phyloP scores from a whole-genome alignment of 2,888 invertebrate species.

The Muschampia plurimacula region DNA sequence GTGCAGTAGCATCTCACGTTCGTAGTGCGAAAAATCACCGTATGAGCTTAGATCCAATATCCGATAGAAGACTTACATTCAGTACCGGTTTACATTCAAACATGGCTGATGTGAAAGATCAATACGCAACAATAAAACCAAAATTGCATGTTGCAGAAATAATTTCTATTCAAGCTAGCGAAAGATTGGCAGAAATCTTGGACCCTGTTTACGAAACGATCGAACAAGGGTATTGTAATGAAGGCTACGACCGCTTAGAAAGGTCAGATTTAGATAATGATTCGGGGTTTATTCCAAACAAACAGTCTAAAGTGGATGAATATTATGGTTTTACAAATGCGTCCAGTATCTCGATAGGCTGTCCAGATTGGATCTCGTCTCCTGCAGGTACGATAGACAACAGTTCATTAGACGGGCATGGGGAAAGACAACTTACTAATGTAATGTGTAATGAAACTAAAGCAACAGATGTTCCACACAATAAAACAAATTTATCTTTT shows the following conservation, averaged over 20 bases:
- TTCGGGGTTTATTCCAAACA: slow-evolving; percentile 60
- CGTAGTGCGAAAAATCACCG: slow-evolving; percentile 61
- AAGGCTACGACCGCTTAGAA: slow-evolving; percentile 66
- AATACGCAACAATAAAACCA: slow-evolving; percentile 60
- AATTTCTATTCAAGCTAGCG: slow-evolving; percentile 76
- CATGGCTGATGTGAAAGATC: slow-evolving; percentile 57
- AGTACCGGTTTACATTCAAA: slow-evolving; percentile 66
- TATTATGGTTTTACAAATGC: slow-evolving; percentile 71
- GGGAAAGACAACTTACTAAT: slow-evolving; percentile 12
- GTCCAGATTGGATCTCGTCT: slow-evolving; percentile 74
- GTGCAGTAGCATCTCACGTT: slow-evolving; percentile 69
- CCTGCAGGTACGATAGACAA: slow-evolving; percentile 67
- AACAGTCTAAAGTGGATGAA: slow-evolving; percentile 59
- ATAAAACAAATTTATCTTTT: slow-evolving; percentile 6
- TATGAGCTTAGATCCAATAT: slow-evolving; percentile 57
- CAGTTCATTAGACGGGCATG: slow-evolving; percentile 62
- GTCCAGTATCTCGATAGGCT: slow-evolving; percentile 70
- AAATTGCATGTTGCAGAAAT: slow-evolving; percentile 78
- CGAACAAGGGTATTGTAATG: slow-evolving; percentile 62
- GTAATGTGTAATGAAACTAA: slow-evolving; percentile 12
- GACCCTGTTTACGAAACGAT: slow-evolving; percentile 79
- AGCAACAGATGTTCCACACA: not conserved
- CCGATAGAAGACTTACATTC: slow-evolving; percentile 69
- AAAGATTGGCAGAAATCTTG: slow-evolving; percentile 74
- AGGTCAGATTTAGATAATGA: slow-evolving; percentile 58